Base-by-base conservation (phyloP, 2,797 vertebrate species). In the Echiichthys vipera region DNA sequence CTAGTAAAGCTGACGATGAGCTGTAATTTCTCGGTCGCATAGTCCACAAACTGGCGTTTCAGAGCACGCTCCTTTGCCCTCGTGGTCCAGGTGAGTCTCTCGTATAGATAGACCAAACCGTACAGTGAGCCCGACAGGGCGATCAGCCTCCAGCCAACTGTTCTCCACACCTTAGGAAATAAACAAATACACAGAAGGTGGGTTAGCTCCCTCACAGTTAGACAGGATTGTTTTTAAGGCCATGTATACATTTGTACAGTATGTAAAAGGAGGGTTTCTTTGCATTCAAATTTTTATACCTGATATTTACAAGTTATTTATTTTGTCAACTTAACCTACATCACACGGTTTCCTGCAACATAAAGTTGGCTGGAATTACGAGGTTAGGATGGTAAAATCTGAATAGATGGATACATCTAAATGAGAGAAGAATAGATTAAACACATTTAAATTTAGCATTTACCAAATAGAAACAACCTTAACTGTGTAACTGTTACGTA, bases 41-140 rank as follows among this genome's bases (percentile, higher is more conserved):
- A 99, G 89, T 96, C 96, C 24, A 99, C 98, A 89, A 99, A 99
- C 90, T 99, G 98, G 55, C 95, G 95, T 84, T 99, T 99, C 73
- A 99, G 95, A 27, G 96, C 83, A 53, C 96, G 93, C 89, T 99
- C 98, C 77, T 98, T 98, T 1, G 98, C 98, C 73, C 91, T 96
- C 0, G 96, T 97, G 46, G 97, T 99, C 98, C 98, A 99, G 1
- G 95, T 96, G 57, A 99, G 94, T 74, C 95, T 95, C 91, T 99
- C 98, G 0, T 96, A 99, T 40, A 98, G 88, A 88, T 98, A 99
- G 25, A 99, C 67, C 67, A 96, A 40, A 53, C 98, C 96, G 0
- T 99, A 99, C 80, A 97, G 88, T 5, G 96, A 96, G 32, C 95
- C 70, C 0, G 96, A 95, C 25, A 98, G 14, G 6, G 95, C 96